These are phyloP conservation scores for Nomada fabriciana DNA, from an alignment of 2,888 invertebrate genomes.

Conservation along the genomic window DNA sequence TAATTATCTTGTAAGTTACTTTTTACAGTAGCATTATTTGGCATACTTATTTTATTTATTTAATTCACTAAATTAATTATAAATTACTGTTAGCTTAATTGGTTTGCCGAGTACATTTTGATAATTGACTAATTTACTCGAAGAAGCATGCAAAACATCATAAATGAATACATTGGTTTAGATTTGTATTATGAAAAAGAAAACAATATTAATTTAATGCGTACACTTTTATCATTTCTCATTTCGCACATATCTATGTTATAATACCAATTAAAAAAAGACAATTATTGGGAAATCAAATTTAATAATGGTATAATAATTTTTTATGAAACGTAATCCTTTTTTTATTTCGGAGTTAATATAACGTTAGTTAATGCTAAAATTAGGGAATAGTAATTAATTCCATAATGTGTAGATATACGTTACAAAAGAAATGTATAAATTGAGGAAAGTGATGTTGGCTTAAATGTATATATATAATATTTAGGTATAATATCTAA, in stretches of 20 bases:
- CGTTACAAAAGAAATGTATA: slow-evolving; percentile 23
- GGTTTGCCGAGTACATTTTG: background rate
- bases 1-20: slow-evolving; percentile 12
- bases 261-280: background rate
- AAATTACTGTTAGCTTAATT: background rate
- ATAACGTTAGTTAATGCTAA: slow-evolving; percentile 4
- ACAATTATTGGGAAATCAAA: slow-evolving; percentile 3
- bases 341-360: background rate
- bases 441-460: slow-evolving; percentile 29
- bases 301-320: background rate
- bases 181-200: background rate
- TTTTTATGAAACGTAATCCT: background rate
- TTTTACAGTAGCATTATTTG: slow-evolving; percentile 13
- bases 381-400: slow-evolving; percentile 15
- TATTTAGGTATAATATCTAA: slow-evolving; percentile 36
- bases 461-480: slow-evolving; percentile 37
- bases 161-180: background rate
- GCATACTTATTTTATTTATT: slow-evolving; percentile 28
- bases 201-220: background rate
- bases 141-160: background rate
- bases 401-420: slow-evolving; percentile 20
- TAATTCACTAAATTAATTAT: background rate
- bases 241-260: background rate
- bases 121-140: background rate
- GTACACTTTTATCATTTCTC: background rate